A percentile compares a stretch with the other conserved stretches of the same genome.
Evolutionary conservation across 2,113 vertebrate species (phyloP).

Genomic region (Oenanthe melanoleuca): DNA sequence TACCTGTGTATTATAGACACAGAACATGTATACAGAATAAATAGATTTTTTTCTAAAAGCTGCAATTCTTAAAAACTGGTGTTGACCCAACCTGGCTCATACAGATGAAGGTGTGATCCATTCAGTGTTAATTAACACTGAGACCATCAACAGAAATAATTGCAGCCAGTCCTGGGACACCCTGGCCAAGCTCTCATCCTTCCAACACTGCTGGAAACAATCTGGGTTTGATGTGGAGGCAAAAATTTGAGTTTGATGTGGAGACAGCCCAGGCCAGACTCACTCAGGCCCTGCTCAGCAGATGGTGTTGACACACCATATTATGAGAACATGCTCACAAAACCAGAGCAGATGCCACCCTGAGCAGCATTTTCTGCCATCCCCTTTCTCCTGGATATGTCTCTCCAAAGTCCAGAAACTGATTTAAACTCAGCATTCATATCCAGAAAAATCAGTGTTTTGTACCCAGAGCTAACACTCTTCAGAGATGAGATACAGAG

Average conservation of each 20-base stretch:
- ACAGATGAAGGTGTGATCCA: rapidly evolving
- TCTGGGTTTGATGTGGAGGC: background rate
- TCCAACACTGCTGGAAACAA: background rate
- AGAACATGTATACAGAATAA: rapidly evolving
- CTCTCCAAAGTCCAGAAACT: background rate
- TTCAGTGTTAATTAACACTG: background rate
- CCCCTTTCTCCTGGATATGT: background rate
- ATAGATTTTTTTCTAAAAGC: background rate
- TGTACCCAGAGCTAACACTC: background rate
- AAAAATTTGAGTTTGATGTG: background rate
- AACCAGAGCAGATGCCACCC: background rate
- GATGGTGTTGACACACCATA: background rate
- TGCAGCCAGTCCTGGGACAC: background rate
- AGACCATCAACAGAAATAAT: background rate
- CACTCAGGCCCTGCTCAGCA: background rate
- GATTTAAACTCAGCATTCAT: background rate
- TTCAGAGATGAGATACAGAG: background rate
- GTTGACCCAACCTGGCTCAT: background rate
- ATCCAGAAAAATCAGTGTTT: background rate
- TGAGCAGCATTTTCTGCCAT: background rate
- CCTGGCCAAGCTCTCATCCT: background rate
- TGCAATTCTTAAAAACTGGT: background rate
- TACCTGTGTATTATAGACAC: background rate
- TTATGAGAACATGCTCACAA: background rate
- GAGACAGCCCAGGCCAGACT: background rate